Evolutionary conservation across 2,888 invertebrate genomes (phyloP), one percentile per base, ranked within the genome.

Genomic region (Acanthosepion esculentum): DNA sequence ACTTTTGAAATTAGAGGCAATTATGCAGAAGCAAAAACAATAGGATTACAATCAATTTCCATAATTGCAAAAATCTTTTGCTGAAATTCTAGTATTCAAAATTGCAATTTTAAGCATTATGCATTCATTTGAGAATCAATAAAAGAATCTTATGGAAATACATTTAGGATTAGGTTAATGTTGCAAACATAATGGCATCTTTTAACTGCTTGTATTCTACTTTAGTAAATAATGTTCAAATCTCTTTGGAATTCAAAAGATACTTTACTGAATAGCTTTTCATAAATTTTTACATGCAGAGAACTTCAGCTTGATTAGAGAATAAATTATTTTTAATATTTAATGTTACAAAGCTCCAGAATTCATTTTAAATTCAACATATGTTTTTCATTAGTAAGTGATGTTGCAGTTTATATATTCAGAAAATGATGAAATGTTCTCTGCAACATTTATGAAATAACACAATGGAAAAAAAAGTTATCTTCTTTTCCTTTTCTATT

Each of bases 21-120:
- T 78, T 78, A 78, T 33, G n/a, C 78, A 33, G 78, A 78, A 78
- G n/a, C 15, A 78, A 78, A 78, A 78, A 78, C 78, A 78, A n/a
- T n/a, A 78, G n/a, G 78, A 78, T 78, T 78, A 78, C 78, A 78
- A 78, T 78, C 78, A 78, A 78, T 78, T 78, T 78, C 78, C 78
- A 78, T 78, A 78, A 78, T 78, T 78, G 78, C 78, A 78, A 78
- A 78, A 78, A n/a, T 78, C n/a, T n/a, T 78, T 78, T 10, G n/a
- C 15, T 78, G 78, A 78, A 78, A 78, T n/a, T n/a, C n/a, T 78
- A 78, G 78, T 78, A 18, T 78, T 78, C 15, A 78, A n/a, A 78
- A 78, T 12, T 78, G 78, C 78, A 78, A n/a, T 78, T 78, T 78
- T n/a, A 78, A 78, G 18, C 78, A n/a, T 78, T n/a, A 78, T 15